Evolutionary conservation across 2,113 vertebrate genomes (phyloP).

Genomic region (Erinaceus europaeus): DNA sequence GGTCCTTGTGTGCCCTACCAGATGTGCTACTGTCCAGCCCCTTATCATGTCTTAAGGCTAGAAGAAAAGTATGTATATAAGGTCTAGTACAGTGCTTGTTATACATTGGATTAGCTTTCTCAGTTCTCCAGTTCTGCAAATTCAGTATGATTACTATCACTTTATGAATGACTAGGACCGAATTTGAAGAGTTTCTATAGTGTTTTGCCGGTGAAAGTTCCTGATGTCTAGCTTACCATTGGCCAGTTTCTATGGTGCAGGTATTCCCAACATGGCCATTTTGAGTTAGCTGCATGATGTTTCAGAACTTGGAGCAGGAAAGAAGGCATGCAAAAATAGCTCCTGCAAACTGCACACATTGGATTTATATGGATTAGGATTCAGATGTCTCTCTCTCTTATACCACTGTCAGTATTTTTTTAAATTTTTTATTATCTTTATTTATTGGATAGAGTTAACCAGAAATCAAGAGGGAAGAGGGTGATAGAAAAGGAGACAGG

Average conservation of each 20-base stretch:
- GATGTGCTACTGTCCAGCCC: no score
- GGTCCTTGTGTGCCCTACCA: no score
- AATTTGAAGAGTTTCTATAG: background rate
- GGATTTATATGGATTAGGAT: background rate
- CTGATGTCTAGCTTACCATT: background rate
- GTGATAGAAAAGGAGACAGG: no score
- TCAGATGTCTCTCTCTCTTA: background rate
- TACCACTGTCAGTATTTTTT: no score
- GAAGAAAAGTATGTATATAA: background rate
- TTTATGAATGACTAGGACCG: background rate
- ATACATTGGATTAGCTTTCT: background rate
- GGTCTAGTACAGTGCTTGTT: background rate
- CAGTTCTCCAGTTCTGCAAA: background rate
- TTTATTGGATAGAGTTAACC: no score
- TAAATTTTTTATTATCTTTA: no score
- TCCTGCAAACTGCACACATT: background rate
- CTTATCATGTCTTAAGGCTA: slow-evolving; percentile 1
- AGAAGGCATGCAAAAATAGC: background rate
- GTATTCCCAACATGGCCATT: background rate
- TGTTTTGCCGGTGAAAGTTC: background rate
- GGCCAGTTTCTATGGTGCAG: background rate
- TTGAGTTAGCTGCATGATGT: background rate
- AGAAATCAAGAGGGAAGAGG: no score
- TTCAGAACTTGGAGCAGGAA: no score
- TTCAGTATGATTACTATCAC: background rate